Evolutionary conservation across 2,113 vertebrate genomes (phyloP).

Genomic region (Benthochromis sp.): DNA sequence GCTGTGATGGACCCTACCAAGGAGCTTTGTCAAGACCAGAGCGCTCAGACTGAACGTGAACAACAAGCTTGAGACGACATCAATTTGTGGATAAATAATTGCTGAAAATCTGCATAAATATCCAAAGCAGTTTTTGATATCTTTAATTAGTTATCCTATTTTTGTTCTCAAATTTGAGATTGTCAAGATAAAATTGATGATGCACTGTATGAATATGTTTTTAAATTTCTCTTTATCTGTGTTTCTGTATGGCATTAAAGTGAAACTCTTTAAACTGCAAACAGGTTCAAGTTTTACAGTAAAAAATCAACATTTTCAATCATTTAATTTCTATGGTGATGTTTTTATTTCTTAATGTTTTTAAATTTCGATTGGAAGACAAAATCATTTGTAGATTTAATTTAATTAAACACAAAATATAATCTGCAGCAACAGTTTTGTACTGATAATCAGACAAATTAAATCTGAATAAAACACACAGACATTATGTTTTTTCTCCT

Average conservation of each 20-base stretch:
- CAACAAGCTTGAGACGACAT: neutral
- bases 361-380: neutral
- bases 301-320: neutral
- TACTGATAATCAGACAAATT: neutral
- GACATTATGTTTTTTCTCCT: neutral
- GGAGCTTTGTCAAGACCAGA: conserved; percentile 2
- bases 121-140: neutral
- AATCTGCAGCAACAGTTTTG: neutral
- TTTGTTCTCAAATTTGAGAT: neutral
- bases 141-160: neutral
- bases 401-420: neutral
- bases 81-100: neutral
- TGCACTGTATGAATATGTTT: neutral
- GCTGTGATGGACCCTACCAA: neutral
- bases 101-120: neutral
- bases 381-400: neutral
- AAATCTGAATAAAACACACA: neutral
- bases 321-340: neutral
- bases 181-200: neutral
- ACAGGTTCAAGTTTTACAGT: neutral
- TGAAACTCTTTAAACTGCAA: neutral
- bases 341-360: neutral
- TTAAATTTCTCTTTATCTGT: fast-evolving
- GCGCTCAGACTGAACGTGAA: neutral
- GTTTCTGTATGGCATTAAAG: neutral